These are phyloP conservation scores for Pocillopora verrucosa DNA, from an alignment of 64 coral and sea anemone genomes.

Conservation along the genomic window DNA sequence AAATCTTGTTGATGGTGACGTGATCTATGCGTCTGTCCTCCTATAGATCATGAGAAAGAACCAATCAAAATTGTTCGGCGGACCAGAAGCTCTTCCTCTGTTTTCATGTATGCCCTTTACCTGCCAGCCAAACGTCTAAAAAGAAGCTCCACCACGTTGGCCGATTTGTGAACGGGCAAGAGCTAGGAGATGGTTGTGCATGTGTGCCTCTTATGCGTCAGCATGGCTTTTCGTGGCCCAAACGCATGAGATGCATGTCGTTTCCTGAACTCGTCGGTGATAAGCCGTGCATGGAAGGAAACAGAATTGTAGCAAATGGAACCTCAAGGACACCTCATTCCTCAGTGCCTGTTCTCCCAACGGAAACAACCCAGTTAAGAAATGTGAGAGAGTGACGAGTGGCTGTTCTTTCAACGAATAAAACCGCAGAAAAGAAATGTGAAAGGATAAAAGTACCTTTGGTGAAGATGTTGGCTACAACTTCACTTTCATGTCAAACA, in stretches of 20 bases:
- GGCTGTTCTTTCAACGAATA: no score
- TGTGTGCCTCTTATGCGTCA: not conserved
- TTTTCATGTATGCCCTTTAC: conserved; percentile 39
- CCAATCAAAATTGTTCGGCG: conserved; percentile 40
- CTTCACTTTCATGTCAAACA: conserved; percentile 58
- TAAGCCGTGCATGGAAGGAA: no score
- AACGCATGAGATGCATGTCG: conserved; percentile 20
- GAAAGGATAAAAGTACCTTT: conserved; percentile 33
- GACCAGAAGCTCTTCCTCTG: conserved; percentile 62
- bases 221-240: conserved; percentile 22
- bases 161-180: conserved; percentile 52
- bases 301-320: no score
- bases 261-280: not conserved
- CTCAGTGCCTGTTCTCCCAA: no score
- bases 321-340: no score
- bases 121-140: conserved; percentile 1
- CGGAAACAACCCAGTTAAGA: no score
- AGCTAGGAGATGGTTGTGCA: conserved; percentile 15
- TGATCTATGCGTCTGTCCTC: no score
- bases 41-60: not conserved
- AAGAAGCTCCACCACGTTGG: conserved; percentile 35
- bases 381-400: no score
- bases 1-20: no score
- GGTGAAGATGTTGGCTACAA: conserved; percentile 46
- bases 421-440: conserved; percentile 1